These are phyloP conservation scores for Coenobita brevimanus DNA, from an alignment of 1,140 invertebrate genomes.

Conservation along the genomic window DNA sequence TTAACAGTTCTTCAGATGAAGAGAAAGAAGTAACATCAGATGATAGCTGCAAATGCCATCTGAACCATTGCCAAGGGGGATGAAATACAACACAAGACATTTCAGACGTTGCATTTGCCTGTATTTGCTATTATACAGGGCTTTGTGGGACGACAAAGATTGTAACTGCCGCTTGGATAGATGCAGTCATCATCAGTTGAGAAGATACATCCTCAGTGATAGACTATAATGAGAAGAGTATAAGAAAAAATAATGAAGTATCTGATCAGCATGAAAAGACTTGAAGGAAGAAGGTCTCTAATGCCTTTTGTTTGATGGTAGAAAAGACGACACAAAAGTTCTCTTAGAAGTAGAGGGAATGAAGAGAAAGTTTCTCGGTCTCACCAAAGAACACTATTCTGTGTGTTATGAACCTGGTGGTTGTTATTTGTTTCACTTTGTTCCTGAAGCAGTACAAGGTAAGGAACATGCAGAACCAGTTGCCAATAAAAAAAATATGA, in stretches of 20 bases:
- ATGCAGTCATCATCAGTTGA: conserved; percentile 19
- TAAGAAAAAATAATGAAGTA: neutral
- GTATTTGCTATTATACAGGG: too few relatives aligned
- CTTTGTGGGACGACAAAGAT: neutral
- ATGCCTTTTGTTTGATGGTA: conserved; percentile 16
- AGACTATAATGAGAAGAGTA: conserved; percentile 22
- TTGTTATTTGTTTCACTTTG: too few relatives aligned
- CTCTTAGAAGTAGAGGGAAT: conserved; percentile 17
- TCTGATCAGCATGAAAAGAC: conserved; percentile 8
- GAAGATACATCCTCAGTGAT: conserved; percentile 22
- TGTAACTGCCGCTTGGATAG: conserved; percentile 27
- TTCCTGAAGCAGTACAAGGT: neutral
- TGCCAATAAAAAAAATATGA: neutral
- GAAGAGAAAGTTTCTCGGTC: conserved; percentile 9
- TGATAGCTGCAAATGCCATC: conserved; percentile 17
- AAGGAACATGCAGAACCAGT: conserved; percentile 25
- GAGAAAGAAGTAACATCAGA: conserved; percentile 37
- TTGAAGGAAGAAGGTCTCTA: conserved; percentile 7
- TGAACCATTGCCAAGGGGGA: conserved; percentile 12
- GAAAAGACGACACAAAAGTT: conserved; percentile 1
- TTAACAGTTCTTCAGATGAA: conserved; percentile 33
- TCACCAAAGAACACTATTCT: conserved; percentile 35
- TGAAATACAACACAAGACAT: conserved; percentile 40
- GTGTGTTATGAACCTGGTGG: conserved; percentile 20
- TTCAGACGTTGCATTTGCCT: conserved; percentile 25